Evolutionary conservation across 2,888 invertebrate genomes (phyloP).

Genomic region (Drosophila kanekoi): DNA sequence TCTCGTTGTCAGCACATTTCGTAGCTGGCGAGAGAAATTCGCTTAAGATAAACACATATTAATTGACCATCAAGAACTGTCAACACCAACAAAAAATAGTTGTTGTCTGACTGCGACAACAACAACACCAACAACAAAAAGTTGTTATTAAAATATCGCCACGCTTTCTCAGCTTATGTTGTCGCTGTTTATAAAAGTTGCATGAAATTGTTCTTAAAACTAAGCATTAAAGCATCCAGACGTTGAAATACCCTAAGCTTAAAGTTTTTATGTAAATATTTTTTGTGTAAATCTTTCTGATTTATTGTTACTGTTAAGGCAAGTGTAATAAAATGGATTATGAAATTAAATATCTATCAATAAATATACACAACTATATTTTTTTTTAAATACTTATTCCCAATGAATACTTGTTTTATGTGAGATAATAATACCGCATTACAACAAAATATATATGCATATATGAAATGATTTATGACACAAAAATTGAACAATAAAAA

Average conservation of each 20-base stretch:
- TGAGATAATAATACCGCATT: too few relatives aligned
- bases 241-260: conserved; percentile 28
- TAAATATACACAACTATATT: too few relatives aligned
- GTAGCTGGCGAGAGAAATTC: conserved; percentile 35
- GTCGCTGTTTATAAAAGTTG: conserved; percentile 51
- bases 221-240: neutral
- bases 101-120: conserved; percentile 15
- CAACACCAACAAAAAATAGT: conserved; percentile 48
- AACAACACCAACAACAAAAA: conserved; percentile 39
- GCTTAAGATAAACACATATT: conserved; percentile 61
- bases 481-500: too few relatives aligned
- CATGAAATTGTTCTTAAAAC: conserved; percentile 37
- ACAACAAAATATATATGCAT: too few relatives aligned
- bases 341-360: too few relatives aligned
- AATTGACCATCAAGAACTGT: conserved; percentile 67
- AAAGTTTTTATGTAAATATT: neutral
- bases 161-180: conserved; percentile 62
- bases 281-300: neutral
- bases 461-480: too few relatives aligned
- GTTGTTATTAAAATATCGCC: conserved; percentile 75
- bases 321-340: too few relatives aligned
- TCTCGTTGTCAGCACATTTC: conserved; percentile 31
- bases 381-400: too few relatives aligned
- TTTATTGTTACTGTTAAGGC: too few relatives aligned
- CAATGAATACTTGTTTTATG: too few relatives aligned